Conservation (phyloP, 2,113 vertebrate genomes). For the Hepsetus odoe region DNA sequence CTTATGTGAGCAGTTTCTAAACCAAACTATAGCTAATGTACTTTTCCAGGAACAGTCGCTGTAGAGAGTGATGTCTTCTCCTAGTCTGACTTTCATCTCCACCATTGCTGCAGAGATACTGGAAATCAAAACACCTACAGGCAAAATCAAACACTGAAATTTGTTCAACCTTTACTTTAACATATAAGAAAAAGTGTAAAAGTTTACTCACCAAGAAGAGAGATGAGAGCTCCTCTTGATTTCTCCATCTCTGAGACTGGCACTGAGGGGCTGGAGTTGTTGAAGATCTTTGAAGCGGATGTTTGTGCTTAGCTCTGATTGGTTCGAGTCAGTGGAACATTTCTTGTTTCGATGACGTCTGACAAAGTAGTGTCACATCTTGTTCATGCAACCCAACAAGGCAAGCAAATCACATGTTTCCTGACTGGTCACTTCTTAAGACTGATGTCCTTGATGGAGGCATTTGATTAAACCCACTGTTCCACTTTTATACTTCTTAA, state of each 20-base stretch:
- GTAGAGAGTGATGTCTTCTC: constrained; percentile 22
- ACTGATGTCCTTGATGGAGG: too few species aligned
- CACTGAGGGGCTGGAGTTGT: not conserved
- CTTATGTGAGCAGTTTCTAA: not conserved
- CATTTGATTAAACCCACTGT: too few species aligned
- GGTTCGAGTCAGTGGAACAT: constrained; percentile 3
- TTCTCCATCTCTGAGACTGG: constrained; percentile 23
- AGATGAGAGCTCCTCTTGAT: not conserved
- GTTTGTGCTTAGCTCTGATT: not conserved
- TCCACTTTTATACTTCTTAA: too few species aligned
- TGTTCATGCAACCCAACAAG: too few species aligned
- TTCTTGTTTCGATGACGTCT: too few species aligned
- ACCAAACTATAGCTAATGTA: not conserved
- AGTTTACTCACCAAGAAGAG: constrained; percentile 28
- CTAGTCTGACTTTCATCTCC: constrained; percentile 21
- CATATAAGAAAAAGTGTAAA: too few species aligned
- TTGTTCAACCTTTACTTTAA: too few species aligned
- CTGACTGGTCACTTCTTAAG: too few species aligned
- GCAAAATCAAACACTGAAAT: not conserved
- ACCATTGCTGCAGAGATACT: constrained; percentile 22
- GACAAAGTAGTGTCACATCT: not conserved
- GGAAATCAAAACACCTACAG: constrained; percentile 41
- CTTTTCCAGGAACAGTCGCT: not conserved
- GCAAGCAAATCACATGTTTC: not conserved
- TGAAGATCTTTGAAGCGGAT: not conserved